Conservation (phyloP, 2,797 vertebrate species). For the Aythya fuligula region DNA sequence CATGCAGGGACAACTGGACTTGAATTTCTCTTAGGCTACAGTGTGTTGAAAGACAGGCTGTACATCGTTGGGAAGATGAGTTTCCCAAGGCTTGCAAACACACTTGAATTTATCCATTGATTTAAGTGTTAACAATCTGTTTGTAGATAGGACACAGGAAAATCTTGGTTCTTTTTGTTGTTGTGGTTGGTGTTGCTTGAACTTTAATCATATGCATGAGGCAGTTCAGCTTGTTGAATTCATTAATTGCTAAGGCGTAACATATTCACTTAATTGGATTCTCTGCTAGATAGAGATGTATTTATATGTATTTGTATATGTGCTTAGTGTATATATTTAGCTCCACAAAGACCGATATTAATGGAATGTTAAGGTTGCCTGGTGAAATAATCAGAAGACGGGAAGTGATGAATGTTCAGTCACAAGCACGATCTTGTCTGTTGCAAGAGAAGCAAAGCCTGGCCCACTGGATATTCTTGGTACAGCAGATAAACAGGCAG, state of each 20-base stretch:
- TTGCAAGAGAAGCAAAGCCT: background rate
- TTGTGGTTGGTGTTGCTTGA: constrained; percentile 48
- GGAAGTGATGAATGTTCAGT: constrained; percentile 45
- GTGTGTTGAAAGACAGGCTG: background rate
- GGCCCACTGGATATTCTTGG: constrained; percentile 7
- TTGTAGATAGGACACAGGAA: background rate
- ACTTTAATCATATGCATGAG: constrained; percentile 47
- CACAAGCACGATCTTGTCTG: background rate
- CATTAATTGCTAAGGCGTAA: constrained; percentile 65
- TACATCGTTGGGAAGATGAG: background rate
- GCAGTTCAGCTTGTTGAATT: constrained; percentile 52
- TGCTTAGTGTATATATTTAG: constrained; percentile 66
- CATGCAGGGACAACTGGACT: background rate
- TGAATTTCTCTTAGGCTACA: background rate
- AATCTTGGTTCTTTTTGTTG: constrained; percentile 22
- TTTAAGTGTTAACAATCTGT: background rate
- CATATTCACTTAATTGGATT: constrained; percentile 67
- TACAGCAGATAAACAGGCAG: background rate
- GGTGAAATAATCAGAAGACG: constrained; percentile 57
- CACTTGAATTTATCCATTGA: constrained; percentile 9
- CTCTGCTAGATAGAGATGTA: constrained; percentile 58
- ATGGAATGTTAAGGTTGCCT: constrained; percentile 52
- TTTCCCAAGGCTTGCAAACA: background rate
- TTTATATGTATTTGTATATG: constrained; percentile 66
- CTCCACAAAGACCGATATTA: constrained; percentile 52